Conservation (phyloP, 2,113 vertebrate species). For the Furnarius figulus region DNA sequence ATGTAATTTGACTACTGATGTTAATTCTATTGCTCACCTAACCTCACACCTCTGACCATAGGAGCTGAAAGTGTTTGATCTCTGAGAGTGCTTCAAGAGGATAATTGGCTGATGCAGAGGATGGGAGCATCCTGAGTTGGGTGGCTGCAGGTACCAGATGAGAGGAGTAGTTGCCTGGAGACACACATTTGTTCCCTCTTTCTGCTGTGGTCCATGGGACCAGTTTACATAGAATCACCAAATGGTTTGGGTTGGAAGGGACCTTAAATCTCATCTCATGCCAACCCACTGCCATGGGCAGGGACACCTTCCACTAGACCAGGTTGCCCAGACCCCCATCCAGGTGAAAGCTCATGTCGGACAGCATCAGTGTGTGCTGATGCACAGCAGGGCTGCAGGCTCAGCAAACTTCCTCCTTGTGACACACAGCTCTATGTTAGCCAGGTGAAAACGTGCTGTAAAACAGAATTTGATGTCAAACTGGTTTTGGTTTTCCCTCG, state of each 20-base stretch:
- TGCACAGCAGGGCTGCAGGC: background rate
- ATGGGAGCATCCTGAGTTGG: background rate
- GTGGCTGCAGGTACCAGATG: background rate
- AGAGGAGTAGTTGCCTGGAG: background rate
- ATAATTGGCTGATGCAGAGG: background rate
- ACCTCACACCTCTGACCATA: background rate
- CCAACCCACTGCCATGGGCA: background rate
- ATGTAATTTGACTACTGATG: constrained; percentile 4
- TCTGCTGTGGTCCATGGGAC: background rate
- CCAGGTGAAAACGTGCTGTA: background rate
- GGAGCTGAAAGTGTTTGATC: constrained; percentile 20
- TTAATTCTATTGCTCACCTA: background rate
- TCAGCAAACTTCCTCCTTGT: background rate
- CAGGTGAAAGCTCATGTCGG: background rate
- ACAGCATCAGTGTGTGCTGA: background rate
- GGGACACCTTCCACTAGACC: background rate
- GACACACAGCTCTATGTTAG: background rate
- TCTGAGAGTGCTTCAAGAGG: background rate
- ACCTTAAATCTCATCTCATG: background rate
- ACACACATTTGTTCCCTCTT: background rate
- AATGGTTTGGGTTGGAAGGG: background rate
- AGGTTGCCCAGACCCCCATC: background rate
- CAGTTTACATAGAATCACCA: background rate
- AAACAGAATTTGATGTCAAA: background rate
- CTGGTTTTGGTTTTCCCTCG: constrained; percentile 11